Base-by-base conservation (phyloP, 2,888 invertebrate genomes). In the Drosophila setosimentum region DNA sequence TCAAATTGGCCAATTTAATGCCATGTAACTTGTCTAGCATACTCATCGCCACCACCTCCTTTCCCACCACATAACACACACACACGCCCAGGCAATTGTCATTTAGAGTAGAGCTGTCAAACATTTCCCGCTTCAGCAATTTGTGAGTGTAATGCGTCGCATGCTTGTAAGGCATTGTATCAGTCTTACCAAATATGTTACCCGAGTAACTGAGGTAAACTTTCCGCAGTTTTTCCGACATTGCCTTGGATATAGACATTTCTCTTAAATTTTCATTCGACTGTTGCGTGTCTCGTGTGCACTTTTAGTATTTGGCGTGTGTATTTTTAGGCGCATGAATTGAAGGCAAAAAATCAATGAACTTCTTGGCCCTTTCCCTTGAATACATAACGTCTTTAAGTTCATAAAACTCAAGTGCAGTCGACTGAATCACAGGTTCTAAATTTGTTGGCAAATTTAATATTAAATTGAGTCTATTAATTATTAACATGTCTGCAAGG, bases 1-100 rank as follows among this genome's bases (percentile, higher is more conserved):
- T 75, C 68, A 83, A 82, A 83, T 83, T 83, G 81, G 83, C 81
- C 81, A 80, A 80, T 80, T 78, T 80, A 68, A 71, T 76, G 77
- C 48, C 66, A 63, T 58, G 54, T 53, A 68, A 37, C 76, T 76
- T 42, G 64, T 68, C 54, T 59, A 35, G 27, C 16, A 63, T 62
- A 59, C 62, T 59, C 73, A 58, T 29, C 42, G 27, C 64, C 63
- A 65, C 35, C 73, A 48, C 37, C 42, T 40, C 62, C 70, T 67
- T 68, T 40, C 42, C 37, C 60, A 13, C 37, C 73, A 45, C 60
- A 32, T n/a, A n/a, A n/a, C 54, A 37, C 51, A 18, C 50, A 50
- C 70, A 71, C 60, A 73, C 88, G 80, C 83, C 83, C 78, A 65
- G 63, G 30, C 83, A 86, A 89, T 84, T 81, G 83, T 76, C 87